Conservation (phyloP, 2,797 vertebrate genomes). For the Premnoplex brunnescens region DNA sequence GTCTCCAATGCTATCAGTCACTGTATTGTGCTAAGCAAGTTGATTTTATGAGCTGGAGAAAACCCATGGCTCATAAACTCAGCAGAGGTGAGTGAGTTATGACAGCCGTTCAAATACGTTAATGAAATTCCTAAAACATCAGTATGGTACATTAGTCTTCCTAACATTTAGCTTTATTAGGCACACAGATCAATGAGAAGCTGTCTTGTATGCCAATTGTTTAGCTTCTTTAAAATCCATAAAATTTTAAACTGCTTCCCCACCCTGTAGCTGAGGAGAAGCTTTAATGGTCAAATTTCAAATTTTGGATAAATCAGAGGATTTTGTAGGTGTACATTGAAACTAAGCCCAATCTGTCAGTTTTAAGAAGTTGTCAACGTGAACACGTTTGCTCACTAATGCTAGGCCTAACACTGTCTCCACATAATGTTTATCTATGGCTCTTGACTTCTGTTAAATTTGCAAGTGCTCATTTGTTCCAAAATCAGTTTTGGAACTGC, state of each 20-base stretch:
- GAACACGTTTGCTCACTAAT: not conserved
- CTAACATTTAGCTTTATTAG: slow-evolving; percentile 79
- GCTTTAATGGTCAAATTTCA: not conserved
- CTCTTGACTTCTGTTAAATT: not conserved
- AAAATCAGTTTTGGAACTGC: not conserved
- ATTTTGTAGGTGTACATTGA: not conserved
- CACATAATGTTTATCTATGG: not conserved
- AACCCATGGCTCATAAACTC: slow-evolving; percentile 78
- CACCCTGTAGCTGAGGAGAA: not conserved
- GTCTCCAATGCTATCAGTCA: slow-evolving; percentile 68
- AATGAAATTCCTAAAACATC: slow-evolving; percentile 80
- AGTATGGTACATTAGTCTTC: slow-evolving; percentile 79
- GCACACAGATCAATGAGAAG: slow-evolving; percentile 69
- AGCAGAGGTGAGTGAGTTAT: slow-evolving; percentile 78
- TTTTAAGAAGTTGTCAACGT: not conserved
- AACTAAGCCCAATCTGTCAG: not conserved
- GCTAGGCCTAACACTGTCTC: not conserved
- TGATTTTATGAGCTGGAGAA: slow-evolving; percentile 76
- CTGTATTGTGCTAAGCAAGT: slow-evolving; percentile 63
- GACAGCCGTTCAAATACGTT: slow-evolving; percentile 71
- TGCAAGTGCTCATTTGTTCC: not conserved
- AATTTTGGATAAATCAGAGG: not conserved
- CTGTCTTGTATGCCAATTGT: slow-evolving; percentile 65
- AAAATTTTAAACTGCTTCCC: not conserved
- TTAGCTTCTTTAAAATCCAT: slow-evolving; percentile 62